Evolutionary conservation across 1,140 invertebrate species (phyloP), one percentile per base, ranked within the genome.

Genomic region (Palaemon carinicauda): DNA sequence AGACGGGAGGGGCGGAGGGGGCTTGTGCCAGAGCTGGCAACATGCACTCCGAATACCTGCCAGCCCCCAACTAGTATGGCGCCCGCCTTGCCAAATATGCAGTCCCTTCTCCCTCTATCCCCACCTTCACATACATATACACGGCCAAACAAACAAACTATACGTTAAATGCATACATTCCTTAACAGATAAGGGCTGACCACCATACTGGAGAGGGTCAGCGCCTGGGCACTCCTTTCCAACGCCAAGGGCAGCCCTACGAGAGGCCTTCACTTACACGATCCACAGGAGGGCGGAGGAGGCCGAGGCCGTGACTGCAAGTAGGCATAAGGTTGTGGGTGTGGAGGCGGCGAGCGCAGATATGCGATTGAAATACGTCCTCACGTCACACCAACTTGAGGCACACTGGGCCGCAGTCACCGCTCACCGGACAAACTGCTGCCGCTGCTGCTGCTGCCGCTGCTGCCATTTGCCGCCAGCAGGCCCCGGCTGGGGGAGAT

Each of bases 81-180:
- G 83, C 77, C 83, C 80, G 83, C 83, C 69, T 86, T 86, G 83
- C 83, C 83, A 86, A 86, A 86, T 86, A 86, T 86, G 83, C 83
- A 41, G 83, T 78, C 77, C 83, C 77, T 78, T 86, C 77, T 86
- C 77, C 78, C 75, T 80, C 33, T 77, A 86, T 86, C 52, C 83
- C 78, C 78, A 60, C 77, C 51, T 51, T 80, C 83, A 86, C 83
- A 86, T 52, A 69, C 53, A 65, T 53, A 60, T 29, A 78, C 51
- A 86, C 83, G 80, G 77, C 53, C 21, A 52, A 65, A 86, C 83
- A 80, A 80, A 78, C 65, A 69, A 1, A 41, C 41, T 12, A 41
- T 41, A 41, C 41, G 41, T 41, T 41, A 41, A 41, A 41, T 41
- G 41, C 41, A 41, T 41, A 41, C 41, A 41, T 41, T 41, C 41